phyloP scores from a whole-genome alignment of 2,888 invertebrate genomes.

The Charanyca ferruginea region DNA sequence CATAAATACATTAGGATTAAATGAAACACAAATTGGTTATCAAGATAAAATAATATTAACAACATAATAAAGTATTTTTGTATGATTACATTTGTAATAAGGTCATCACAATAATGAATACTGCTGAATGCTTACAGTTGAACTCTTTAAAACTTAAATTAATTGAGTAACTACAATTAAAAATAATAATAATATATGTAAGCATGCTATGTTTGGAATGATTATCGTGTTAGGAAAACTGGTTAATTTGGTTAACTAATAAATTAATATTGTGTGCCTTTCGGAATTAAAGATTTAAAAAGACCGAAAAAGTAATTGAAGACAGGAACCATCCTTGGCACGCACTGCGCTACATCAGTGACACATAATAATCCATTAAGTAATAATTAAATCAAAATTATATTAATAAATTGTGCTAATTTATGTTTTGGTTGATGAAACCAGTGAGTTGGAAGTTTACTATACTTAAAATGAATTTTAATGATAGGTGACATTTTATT shows the following conservation, averaged over 20 bases:
- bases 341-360: slow-evolving; percentile 18
- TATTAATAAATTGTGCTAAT: slow-evolving; percentile 23
- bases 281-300: background rate
- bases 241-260: slow-evolving; percentile 14
- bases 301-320: slow-evolving; percentile 9
- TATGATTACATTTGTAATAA: slow-evolving; percentile 57
- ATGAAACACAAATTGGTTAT: slow-evolving; percentile 30
- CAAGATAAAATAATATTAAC: slow-evolving; percentile 59
- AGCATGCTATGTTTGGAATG: slow-evolving; percentile 54
- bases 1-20: slow-evolving; percentile 38
- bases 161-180: slow-evolving; percentile 38
- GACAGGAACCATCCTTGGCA: slow-evolving; percentile 41
- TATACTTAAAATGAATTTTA: background rate
- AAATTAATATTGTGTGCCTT: background rate
- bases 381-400: slow-evolving; percentile 8
- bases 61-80: slow-evolving; percentile 61
- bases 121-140: slow-evolving; percentile 63
- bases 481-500: background rate
- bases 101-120: slow-evolving; percentile 70
- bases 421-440: slow-evolving; percentile 1
- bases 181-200: slow-evolving; percentile 3
- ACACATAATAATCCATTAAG: slow-evolving; percentile 2
- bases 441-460: slow-evolving; percentile 9
- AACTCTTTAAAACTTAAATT: slow-evolving; percentile 60
- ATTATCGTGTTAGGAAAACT: slow-evolving; percentile 29